These are phyloP conservation scores for Zootermopsis nevadensis DNA, from an alignment of 2,888 invertebrate species.

Conservation along the genomic window DNA sequence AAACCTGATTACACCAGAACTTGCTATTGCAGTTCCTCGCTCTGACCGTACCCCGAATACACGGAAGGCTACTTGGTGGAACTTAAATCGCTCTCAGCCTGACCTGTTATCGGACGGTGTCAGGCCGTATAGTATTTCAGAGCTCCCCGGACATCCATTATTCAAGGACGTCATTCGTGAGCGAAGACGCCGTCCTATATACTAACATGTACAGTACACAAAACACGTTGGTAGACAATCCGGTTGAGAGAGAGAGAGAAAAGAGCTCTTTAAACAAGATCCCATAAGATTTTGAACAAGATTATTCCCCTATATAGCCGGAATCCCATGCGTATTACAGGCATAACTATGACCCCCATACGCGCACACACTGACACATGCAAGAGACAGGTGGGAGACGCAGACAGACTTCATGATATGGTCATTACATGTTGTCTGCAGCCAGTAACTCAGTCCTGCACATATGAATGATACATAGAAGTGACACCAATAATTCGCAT, in stretches of 20 bases:
- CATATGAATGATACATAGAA: neutral
- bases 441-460: neutral
- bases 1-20: too few relatives aligned
- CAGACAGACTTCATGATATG: neutral
- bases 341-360: neutral
- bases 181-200: neutral
- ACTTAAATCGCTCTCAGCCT: neutral
- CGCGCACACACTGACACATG: neutral
- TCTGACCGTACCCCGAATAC: too few relatives aligned
- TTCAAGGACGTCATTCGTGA: neutral
- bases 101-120: neutral
- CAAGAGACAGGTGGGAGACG: neutral
- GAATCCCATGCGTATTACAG: neutral
- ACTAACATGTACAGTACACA: neutral
- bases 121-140: neutral
- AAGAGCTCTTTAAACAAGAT: neutral
- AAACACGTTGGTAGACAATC: neutral
- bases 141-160: slow-evolving; percentile 7
- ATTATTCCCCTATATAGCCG: neutral
- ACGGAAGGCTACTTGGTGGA: neutral
- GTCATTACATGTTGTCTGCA: neutral
- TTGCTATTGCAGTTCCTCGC: neutral
- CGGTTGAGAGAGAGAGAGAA: neutral
- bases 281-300: neutral
- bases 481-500: neutral